Percentiles rank a stretch among this genome's conserved stretches.
Conservation (phyloP, 2,113 vertebrate genomes). For the Podilymbus podiceps region DNA sequence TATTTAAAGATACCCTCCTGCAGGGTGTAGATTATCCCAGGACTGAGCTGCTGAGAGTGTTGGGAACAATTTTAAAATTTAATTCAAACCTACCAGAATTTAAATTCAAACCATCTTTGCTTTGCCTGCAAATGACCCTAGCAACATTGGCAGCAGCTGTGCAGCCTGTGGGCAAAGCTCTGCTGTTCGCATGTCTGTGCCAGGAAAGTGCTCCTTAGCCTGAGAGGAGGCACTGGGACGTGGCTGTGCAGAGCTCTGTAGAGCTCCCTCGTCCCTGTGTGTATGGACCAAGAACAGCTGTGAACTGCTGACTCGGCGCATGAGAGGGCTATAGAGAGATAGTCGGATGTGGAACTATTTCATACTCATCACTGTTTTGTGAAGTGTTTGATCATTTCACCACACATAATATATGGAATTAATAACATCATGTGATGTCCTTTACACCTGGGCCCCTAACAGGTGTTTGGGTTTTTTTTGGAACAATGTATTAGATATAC, state of each 20-base stretch:
- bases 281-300: not conserved
- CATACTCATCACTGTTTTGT: not conserved
- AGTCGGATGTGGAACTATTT: not conserved
- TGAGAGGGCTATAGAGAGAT: not conserved
- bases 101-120: not conserved
- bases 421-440: not conserved
- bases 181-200: not conserved
- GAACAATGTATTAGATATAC: not conserved
- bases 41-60: slow-evolving; percentile 7
- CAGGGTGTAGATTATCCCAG: not conserved
- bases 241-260: not conserved
- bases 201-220: not conserved
- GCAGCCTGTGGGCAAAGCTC: slow-evolving; percentile 23
- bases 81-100: not conserved
- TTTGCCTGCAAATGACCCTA: slow-evolving; percentile 1
- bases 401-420: not conserved
- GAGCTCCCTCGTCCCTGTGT: not conserved
- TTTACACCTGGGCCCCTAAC: not conserved
- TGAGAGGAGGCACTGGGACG: not conserved
- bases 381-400: not conserved
- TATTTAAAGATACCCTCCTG: slow-evolving; percentile 36
- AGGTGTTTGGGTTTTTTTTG: too few relatives aligned
- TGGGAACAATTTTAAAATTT: not conserved
- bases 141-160: slow-evolving; percentile 14
- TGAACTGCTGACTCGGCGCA: not conserved